Evolutionary conservation across 2,113 vertebrate species (phyloP).

Genomic region (Amia ocellicauda): DNA sequence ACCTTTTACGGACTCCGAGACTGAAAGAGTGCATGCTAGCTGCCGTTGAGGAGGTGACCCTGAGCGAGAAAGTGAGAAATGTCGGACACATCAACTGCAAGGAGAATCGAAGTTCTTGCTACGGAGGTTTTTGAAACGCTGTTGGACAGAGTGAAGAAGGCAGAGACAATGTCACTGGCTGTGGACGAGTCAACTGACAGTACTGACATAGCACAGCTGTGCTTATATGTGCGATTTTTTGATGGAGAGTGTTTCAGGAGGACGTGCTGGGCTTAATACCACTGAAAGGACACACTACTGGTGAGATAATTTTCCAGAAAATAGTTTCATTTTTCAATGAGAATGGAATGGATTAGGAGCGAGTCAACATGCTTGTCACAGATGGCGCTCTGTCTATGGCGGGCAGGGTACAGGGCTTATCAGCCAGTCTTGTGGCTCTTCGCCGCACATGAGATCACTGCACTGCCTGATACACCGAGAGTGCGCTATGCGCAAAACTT

Average conservation of each 20-base stretch:
- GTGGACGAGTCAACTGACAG: constrained; percentile 13
- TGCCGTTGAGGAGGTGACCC: constrained; percentile 10
- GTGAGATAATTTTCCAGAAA: too few relatives aligned
- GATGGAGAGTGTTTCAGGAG: constrained; percentile 3
- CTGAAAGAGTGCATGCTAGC: constrained; percentile 25
- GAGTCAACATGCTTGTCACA: neutral
- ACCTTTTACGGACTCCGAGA: constrained; percentile 7
- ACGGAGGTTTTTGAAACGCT: constrained; percentile 12
- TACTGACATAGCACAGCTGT: constrained; percentile 16
- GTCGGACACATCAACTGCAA: constrained; percentile 6
- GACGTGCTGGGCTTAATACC: too few relatives aligned
- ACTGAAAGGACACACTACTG: too few relatives aligned
- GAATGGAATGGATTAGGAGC: neutral
- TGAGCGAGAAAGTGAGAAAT: constrained; percentile 15
- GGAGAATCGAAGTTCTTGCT: constrained; percentile 17
- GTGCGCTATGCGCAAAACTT: neutral
- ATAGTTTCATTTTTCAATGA: neutral
- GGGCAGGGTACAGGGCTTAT: neutral
- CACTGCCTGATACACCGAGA: neutral
- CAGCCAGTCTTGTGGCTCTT: neutral
- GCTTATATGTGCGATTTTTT: constrained; percentile 9
- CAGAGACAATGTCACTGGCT: constrained; percentile 11
- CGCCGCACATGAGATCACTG: neutral
- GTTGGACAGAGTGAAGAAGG: constrained; percentile 7
- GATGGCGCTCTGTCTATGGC: neutral